These are phyloP conservation scores for Tromatobia lineatoria DNA, from an alignment of 2,888 invertebrate genomes.

Conservation along the genomic window DNA sequence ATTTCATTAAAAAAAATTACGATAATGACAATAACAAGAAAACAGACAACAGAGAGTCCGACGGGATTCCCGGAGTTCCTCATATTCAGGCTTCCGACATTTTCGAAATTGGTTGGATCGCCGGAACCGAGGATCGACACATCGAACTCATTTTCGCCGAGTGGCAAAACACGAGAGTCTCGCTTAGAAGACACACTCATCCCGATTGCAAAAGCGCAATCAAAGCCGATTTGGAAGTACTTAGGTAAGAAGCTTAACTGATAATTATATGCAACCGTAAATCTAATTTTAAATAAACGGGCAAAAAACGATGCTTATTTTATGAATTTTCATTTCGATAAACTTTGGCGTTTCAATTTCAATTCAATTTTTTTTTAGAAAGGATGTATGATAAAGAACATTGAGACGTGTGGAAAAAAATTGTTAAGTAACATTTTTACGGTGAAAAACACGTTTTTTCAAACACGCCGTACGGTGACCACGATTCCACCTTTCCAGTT, in stretches of 20 bases:
- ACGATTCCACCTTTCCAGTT: too few species aligned
- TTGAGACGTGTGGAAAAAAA: too few species aligned
- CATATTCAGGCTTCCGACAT: constrained; percentile 76
- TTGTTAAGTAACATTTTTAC: too few species aligned
- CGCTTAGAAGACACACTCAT: constrained; percentile 77
- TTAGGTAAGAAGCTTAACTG: constrained; percentile 72
- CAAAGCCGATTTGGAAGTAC: constrained; percentile 77
- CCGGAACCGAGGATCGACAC: constrained; percentile 80
- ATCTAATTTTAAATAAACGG: too few species aligned
- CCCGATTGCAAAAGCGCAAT: constrained; percentile 77
- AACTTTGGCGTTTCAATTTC: too few species aligned
- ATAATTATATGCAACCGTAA: neutral
- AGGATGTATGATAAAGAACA: too few species aligned
- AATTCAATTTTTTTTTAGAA: too few species aligned
- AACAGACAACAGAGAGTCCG: constrained; percentile 58
- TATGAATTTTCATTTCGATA: too few species aligned
- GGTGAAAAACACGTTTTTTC: too few species aligned
- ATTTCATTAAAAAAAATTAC: constrained; percentile 71
- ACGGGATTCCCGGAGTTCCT: constrained; percentile 73
- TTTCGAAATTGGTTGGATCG: constrained; percentile 79
- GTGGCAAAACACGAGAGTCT: constrained; percentile 79
- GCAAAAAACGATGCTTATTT: too few species aligned
- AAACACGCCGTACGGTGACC: too few species aligned
- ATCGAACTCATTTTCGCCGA: constrained; percentile 79
- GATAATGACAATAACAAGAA: constrained; percentile 60